phyloP scores from a whole-genome alignment of 2,797 vertebrate genomes.

The Rhynchonycteris naso region DNA sequence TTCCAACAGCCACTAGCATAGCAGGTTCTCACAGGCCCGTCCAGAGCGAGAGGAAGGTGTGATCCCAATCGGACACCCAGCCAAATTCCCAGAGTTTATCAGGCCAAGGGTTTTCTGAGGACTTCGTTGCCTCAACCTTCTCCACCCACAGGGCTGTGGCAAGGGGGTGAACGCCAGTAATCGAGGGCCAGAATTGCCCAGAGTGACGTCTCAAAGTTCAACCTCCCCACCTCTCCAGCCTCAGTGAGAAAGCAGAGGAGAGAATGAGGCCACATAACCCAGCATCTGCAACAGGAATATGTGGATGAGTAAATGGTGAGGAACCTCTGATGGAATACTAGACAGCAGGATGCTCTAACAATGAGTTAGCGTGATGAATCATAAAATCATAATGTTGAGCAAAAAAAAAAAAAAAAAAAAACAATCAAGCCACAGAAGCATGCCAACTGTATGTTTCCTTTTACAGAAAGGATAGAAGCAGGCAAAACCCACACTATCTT shows the following conservation, averaged over 20 bases:
- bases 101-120: neutral
- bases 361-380: rapidly evolving
- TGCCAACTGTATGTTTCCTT: neutral
- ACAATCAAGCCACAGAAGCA: neutral
- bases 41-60: neutral
- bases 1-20: rapidly evolving
- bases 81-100: neutral
- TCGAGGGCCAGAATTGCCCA: neutral
- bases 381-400: too few relatives aligned
- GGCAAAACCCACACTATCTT: neutral
- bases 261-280: neutral
- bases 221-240: neutral
- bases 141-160: neutral
- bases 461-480: neutral
- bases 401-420: too few relatives aligned
- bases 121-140: neutral
- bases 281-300: neutral
- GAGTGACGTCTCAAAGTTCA: neutral
- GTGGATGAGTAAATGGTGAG: neutral
- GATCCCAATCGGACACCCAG: neutral
- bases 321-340: rapidly evolving
- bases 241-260: neutral
- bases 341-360: neutral
- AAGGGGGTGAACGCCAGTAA: neutral
- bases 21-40: neutral